These are phyloP conservation scores for Semaprochilodus insignis DNA, from an alignment of 2,797 vertebrate species.

Conservation along the genomic window DNA sequence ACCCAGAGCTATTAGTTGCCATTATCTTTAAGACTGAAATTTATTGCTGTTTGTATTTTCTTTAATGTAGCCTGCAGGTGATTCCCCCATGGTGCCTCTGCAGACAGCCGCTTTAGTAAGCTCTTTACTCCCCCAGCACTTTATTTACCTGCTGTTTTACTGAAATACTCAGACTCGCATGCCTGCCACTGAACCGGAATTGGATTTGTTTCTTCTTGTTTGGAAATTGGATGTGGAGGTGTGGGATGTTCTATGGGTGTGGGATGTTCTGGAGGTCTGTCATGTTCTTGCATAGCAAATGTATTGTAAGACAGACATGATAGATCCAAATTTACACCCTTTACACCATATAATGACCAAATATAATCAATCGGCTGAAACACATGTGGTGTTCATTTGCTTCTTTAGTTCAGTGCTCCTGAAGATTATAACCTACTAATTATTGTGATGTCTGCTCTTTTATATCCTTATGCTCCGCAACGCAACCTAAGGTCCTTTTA, in stretches of 20 bases:
- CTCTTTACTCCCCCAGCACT: slow-evolving; percentile 43
- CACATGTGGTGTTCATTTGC: too few relatives aligned
- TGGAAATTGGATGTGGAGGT: neutral
- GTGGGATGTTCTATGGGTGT: neutral
- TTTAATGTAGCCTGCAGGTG: slow-evolving; percentile 64
- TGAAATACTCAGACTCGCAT: slow-evolving; percentile 35
- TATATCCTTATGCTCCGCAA: too few relatives aligned
- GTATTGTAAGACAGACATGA: neutral
- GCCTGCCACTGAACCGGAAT: slow-evolving; percentile 33
- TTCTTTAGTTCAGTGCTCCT: too few relatives aligned
- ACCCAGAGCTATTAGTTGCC: slow-evolving; percentile 71
- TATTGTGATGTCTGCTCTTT: too few relatives aligned
- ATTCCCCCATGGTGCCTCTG: slow-evolving; percentile 48
- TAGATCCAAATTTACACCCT: too few relatives aligned
- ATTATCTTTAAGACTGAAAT: slow-evolving; percentile 70
- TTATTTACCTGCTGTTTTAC: slow-evolving; percentile 49
- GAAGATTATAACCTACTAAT: too few relatives aligned
- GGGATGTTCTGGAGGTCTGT: neutral
- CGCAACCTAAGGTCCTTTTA: too few relatives aligned
- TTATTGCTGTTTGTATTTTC: slow-evolving; percentile 56
- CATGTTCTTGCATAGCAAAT: slow-evolving; percentile 20
- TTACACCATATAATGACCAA: too few relatives aligned
- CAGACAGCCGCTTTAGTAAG: slow-evolving; percentile 41
- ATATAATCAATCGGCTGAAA: too few relatives aligned
- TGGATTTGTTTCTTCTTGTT: neutral